Base-by-base conservation (phyloP, 2,888 invertebrate species). In the Pycnomerus fuliginosus region DNA sequence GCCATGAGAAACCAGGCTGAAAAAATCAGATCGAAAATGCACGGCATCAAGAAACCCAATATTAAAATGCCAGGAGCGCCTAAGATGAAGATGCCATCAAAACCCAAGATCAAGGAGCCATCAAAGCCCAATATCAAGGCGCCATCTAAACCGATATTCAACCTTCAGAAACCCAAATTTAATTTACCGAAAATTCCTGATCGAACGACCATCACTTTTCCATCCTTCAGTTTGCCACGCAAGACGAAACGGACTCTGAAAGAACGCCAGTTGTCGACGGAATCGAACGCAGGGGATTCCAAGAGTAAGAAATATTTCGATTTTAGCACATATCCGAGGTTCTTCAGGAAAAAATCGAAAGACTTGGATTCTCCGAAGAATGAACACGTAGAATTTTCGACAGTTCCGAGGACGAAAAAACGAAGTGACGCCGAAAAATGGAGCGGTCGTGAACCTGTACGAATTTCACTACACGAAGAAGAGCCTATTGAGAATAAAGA, bases 321-420 rank as follows among this genome's bases (percentile, higher is more conserved):
- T 69, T 83, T 86, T 51, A 81, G 82, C 56, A 90, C 90, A 0
- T 89, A 86, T 65, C 90, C 90, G 0, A 79, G 89, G 56, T 77
- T 90, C 52, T 82, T 84, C 58, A 64, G 60, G 37, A 62, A 58
- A 49, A 64, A 64, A 38, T 28, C 50, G 1, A 47, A 50, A 40
- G 48, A 48, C 28, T 36, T 48, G 16, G 53, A 50, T 20, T 49
- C 51, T 22, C 30, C 43, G 28, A 50, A 48, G 17, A 41, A 28
- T 30, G 38, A 32, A 31, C 48, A 33, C 24, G 78, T 77, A 44
- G 84, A 83, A 33, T 85, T 83, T 44, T 81, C 85, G 1, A 83
- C 85, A 12, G 76, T 84, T 5, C 79, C 80, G 0, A 72, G 80
- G 34, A 77, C 79, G 16, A 40, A 27, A 41, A 44, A 22, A 48